Evolutionary conservation across 2,113 vertebrate genomes (phyloP), one percentile per base, ranked within the genome.

Genomic region (Erythrolamprus reginae): DNA sequence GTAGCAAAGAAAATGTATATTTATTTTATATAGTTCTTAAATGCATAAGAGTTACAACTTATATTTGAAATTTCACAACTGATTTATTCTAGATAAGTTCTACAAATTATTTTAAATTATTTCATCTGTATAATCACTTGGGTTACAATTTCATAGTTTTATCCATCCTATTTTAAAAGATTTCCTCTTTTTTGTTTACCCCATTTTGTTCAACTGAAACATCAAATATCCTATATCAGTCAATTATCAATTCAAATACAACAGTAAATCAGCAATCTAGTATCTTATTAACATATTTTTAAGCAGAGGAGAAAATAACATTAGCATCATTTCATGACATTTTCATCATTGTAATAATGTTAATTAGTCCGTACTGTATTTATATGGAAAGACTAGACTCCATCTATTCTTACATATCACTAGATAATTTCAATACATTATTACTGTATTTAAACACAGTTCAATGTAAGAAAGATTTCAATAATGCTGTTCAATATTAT

Each of bases 1-100:
- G 91, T 87, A 92, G 90, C 58, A 93, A 48, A 10, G 55, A 89
- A 96, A 92, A 95, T 95, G 84, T 95, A 93, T 95, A 88, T 33
- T 51, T 24, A 19, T 8, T 5, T 70, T 55, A 38, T 47, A 42
- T 19, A 90, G 13, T 65, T 55, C 12, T 84, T 87, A 55, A 38
- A 24, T 38, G 19, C 10, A 21, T 56, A 84, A 48, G 26, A 47
- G 42, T 77, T 26, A 87, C 26, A 9, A 82, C 7, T 82, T n/a
- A 53, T 50, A 48, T 19, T 58, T 26, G 56, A 3, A 26, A 58
- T 91, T 53, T 77, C 48, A 65, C 4, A 77, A 52, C 50, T 77
- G 58, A 77, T 6, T 53, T 38, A 17, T 24, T 10, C 24, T 55
- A 24, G 17, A 55, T 3, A 90, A 19, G 15, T 45, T 65, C 28